Percentiles rank a stretch among this genome's conserved stretches.
These are phyloP conservation scores for Sminthurides aquaticus DNA, from an alignment of 2,888 invertebrate genomes.

Conservation along the genomic window DNA sequence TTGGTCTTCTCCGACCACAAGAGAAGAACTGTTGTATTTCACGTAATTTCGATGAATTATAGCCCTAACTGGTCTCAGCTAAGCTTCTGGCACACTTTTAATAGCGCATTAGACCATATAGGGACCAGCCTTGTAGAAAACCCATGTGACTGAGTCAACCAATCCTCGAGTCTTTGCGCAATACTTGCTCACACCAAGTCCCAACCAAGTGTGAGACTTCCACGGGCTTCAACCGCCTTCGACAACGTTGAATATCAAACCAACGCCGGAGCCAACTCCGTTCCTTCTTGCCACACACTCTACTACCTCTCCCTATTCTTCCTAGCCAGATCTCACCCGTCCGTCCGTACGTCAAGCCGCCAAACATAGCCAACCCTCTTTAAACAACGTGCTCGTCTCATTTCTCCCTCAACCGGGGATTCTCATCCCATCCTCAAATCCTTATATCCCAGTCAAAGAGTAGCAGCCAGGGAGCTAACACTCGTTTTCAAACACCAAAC, in stretches of 20 bases:
- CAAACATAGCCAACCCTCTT: neutral
- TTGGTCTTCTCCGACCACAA: constrained; percentile 36
- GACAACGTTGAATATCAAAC: constrained; percentile 15
- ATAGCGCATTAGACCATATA: constrained; percentile 46
- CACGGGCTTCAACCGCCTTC: constrained; percentile 12
- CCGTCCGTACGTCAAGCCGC: constrained; percentile 41
- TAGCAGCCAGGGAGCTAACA: neutral
- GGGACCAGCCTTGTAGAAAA: constrained; percentile 37
- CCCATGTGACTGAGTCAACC: constrained; percentile 35
- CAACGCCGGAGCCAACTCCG: constrained; percentile 22
- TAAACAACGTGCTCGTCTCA: neutral
- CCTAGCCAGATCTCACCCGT: constrained; percentile 33
- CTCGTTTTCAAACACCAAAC: no score
- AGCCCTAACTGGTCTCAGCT: constrained; percentile 44
- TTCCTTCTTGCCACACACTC: no score
- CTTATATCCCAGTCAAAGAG: neutral
- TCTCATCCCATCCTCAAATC: neutral
- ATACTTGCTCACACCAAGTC: constrained; percentile 23
- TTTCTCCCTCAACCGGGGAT: constrained; percentile 1
- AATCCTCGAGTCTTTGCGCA: constrained; percentile 35
- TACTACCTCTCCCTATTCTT: no score
- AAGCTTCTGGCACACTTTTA: constrained; percentile 47
- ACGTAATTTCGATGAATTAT: constrained; percentile 47
- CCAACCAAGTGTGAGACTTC: constrained; percentile 19
- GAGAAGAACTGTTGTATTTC: constrained; percentile 45